Evolutionary conservation across 2,888 invertebrate species (phyloP).

Genomic region (Callyntrura sp.): DNA sequence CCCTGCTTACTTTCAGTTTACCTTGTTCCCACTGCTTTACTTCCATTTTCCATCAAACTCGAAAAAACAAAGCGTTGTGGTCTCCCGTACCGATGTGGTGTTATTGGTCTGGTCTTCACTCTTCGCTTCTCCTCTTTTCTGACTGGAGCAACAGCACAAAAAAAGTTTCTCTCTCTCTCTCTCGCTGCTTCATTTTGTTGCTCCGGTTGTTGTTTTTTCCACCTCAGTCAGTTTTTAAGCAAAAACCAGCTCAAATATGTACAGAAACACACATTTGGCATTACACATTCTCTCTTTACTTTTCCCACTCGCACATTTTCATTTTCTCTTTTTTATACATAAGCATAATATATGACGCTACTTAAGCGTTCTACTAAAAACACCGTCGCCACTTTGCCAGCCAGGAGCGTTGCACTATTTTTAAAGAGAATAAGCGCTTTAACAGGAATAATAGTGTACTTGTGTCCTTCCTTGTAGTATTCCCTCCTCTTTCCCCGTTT

Average conservation of each 20-base stretch:
- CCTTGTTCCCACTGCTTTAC: neutral
- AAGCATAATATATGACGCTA: constrained; percentile 43
- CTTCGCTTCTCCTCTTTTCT: neutral
- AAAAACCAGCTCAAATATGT: constrained; percentile 18
- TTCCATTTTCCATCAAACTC: constrained; percentile 20
- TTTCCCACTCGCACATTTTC: constrained; percentile 13
- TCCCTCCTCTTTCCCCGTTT: neutral
- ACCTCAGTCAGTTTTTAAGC: constrained; percentile 11
- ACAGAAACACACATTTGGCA: neutral
- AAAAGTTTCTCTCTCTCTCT: constrained; percentile 6
- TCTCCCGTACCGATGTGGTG: neutral
- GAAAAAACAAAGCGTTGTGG: constrained; percentile 14
- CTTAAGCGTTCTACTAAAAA: neutral
- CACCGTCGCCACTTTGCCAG: neutral
- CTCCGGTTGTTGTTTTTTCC: constrained; percentile 28
- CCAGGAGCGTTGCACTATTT: neutral
- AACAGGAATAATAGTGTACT: constrained; percentile 9
- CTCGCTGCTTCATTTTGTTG: neutral
- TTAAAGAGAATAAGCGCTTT: neutral
- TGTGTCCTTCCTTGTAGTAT: neutral
- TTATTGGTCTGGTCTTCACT: neutral
- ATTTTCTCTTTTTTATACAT: constrained; percentile 31
- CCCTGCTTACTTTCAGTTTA: neutral
- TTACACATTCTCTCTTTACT: constrained; percentile 4
- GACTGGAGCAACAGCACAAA: constrained; percentile 35